Conservation (phyloP, 2,113 vertebrate genomes). For the Galemys pyrenaicus region DNA sequence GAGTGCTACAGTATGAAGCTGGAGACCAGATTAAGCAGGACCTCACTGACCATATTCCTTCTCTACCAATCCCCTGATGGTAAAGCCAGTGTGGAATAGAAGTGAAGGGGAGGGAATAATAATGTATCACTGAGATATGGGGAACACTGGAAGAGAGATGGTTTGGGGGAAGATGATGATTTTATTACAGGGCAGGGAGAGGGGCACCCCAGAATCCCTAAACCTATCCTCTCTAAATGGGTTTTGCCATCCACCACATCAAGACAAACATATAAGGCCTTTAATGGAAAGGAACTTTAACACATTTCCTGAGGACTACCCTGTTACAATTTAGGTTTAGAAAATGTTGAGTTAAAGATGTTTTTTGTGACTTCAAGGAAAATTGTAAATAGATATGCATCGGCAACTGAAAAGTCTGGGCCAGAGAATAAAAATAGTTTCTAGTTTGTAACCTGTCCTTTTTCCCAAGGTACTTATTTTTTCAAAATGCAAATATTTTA, state of each 20-base stretch:
- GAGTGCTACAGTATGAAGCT: not conserved
- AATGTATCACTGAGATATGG: not conserved
- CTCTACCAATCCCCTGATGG: not conserved
- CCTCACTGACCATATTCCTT: not conserved
- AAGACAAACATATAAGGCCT: no score
- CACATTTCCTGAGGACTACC: no score
- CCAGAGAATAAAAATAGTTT: not conserved
- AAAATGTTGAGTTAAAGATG: slow-evolving; percentile 21
- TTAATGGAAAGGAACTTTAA: no score
- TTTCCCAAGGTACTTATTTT: slow-evolving; percentile 12
- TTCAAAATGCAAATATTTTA: slow-evolving; percentile 26
- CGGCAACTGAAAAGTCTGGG: not conserved
- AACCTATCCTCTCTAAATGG: no score
- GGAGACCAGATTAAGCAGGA: not conserved
- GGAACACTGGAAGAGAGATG: not conserved
- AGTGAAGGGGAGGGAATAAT: not conserved
- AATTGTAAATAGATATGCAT: slow-evolving; percentile 19
- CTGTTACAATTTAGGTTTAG: no score
- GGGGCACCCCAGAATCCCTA: no score
- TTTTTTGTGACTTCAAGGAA: slow-evolving; percentile 39
- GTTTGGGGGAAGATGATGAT: not conserved
- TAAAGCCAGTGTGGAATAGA: not conserved
- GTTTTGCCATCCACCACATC: no score
- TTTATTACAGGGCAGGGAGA: no score
- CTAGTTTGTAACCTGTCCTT: not conserved